These are phyloP conservation scores for Liparis tanakae DNA, from an alignment of 2,797 vertebrate species.

Conservation along the genomic window DNA sequence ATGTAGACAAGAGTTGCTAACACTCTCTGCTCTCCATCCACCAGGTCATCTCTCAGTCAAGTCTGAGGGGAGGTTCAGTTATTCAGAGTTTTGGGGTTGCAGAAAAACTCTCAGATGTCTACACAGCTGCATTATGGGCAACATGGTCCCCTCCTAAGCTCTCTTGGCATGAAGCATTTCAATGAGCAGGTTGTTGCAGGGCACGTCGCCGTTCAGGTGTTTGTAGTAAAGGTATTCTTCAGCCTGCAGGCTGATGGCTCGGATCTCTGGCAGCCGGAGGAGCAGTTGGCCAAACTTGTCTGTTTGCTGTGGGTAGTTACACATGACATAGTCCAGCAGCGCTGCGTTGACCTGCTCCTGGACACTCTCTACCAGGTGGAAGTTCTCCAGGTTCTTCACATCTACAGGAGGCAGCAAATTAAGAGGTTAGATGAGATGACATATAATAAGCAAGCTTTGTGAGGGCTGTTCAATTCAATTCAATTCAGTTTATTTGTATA, in stretches of 20 bases:
- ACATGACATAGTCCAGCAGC: constrained; percentile 97
- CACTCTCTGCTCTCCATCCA: constrained; percentile 26
- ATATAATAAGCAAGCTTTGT: background rate
- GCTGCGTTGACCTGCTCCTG: constrained; percentile 98
- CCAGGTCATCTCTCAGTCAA: constrained; percentile 25
- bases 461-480: too few relatives aligned
- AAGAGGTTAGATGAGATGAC: background rate
- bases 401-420: constrained; percentile 78
- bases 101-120: constrained; percentile 40
- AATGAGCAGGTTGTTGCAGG: constrained; percentile 99
- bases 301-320: constrained; percentile 96
- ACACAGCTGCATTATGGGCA: constrained; percentile 40
- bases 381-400: constrained; percentile 98
- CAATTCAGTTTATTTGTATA: too few relatives aligned
- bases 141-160: constrained; percentile 79
- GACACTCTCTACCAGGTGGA: constrained; percentile 96
- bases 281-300: constrained; percentile 98
- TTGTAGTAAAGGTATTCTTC: constrained; percentile 99
- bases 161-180: constrained; percentile 99
- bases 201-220: constrained; percentile 98
- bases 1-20: constrained; percentile 43
- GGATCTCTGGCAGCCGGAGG: constrained; percentile 94
- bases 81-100: constrained; percentile 42
- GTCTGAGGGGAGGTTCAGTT: constrained; percentile 50
- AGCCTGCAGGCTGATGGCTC: constrained; percentile 96